phyloP scores from a whole-genome alignment of 2,113 vertebrate genomes.

The Theristicus caerulescens region DNA sequence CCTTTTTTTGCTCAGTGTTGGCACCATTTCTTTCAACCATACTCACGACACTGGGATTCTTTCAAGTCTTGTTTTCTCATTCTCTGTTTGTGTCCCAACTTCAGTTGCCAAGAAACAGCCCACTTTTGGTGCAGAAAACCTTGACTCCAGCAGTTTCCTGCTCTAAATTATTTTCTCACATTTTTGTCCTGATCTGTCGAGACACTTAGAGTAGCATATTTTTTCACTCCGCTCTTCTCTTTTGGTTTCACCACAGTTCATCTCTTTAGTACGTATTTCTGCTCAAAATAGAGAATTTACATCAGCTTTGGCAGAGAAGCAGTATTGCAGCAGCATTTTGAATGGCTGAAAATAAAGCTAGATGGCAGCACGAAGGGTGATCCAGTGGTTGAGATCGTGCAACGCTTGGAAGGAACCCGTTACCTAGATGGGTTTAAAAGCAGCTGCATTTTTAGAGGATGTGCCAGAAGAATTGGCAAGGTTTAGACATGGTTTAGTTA shows the following conservation, averaged over 20 bases:
- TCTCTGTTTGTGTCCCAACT: neutral
- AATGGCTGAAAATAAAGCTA: neutral
- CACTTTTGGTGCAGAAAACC: neutral
- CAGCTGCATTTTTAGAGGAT: neutral
- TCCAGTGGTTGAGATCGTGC: neutral
- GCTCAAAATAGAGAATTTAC: neutral
- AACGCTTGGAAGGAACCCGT: fast-evolving
- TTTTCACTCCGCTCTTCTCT: neutral
- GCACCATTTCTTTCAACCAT: neutral
- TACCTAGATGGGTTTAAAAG: neutral
- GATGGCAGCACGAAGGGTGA: neutral
- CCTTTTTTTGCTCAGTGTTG: neutral
- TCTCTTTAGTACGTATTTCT: neutral
- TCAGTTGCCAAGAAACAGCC: neutral
- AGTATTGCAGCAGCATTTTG: neutral
- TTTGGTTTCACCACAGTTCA: neutral
- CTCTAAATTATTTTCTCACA: neutral
- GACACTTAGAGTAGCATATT: neutral
- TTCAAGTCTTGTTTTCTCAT: neutral
- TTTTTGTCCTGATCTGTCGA: neutral
- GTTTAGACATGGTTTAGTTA: neutral
- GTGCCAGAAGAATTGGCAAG: neutral
- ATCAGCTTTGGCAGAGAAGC: neutral
- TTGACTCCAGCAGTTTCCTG: neutral
- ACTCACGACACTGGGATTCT: neutral